These are phyloP conservation scores for Pachymerium ferrugineum DNA, from an alignment of 2,888 invertebrate genomes.

Conservation along the genomic window DNA sequence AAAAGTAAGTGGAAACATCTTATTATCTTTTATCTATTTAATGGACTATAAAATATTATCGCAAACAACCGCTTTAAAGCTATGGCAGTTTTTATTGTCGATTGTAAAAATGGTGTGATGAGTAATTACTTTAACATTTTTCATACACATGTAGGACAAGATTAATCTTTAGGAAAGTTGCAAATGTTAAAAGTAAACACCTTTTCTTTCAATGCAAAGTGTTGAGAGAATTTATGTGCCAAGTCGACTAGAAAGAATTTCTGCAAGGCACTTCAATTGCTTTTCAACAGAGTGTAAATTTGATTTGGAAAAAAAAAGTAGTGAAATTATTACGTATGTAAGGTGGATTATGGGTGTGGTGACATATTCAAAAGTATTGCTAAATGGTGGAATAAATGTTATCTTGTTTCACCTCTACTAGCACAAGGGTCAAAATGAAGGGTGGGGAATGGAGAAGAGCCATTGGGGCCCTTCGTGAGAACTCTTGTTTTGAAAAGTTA, in stretches of 20 bases:
- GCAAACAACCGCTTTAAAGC: not conserved
- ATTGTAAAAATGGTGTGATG: slow-evolving; percentile 2
- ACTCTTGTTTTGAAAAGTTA: slow-evolving; percentile 13
- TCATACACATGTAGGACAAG: not conserved
- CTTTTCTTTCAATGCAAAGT: too few relatives aligned
- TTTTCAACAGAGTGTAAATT: too few relatives aligned
- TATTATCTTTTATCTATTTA: slow-evolving; percentile 24
- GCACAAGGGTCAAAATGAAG: slow-evolving; percentile 15
- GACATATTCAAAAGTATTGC: not conserved
- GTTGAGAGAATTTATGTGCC: too few relatives aligned
- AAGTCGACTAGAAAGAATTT: too few relatives aligned
- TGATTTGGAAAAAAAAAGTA: too few relatives aligned
- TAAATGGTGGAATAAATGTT: slow-evolving; percentile 16
- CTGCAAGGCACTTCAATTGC: too few relatives aligned
- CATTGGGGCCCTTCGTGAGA: slow-evolving; percentile 21
- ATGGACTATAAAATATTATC: slow-evolving; percentile 11
- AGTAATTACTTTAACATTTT: slow-evolving; percentile 20
- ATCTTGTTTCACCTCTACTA: slow-evolving; percentile 1
- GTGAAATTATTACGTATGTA: not conserved
- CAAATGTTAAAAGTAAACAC: too few relatives aligned
- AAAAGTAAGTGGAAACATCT: slow-evolving; percentile 16
- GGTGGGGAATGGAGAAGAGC: slow-evolving; percentile 9
- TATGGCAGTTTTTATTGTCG: slow-evolving; percentile 7
- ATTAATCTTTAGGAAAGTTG: too few relatives aligned
- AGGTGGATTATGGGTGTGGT: slow-evolving; percentile 19